These are phyloP conservation scores for Drosophila meridionalis DNA, from an alignment of 2,888 invertebrate species.

Conservation along the genomic window DNA sequence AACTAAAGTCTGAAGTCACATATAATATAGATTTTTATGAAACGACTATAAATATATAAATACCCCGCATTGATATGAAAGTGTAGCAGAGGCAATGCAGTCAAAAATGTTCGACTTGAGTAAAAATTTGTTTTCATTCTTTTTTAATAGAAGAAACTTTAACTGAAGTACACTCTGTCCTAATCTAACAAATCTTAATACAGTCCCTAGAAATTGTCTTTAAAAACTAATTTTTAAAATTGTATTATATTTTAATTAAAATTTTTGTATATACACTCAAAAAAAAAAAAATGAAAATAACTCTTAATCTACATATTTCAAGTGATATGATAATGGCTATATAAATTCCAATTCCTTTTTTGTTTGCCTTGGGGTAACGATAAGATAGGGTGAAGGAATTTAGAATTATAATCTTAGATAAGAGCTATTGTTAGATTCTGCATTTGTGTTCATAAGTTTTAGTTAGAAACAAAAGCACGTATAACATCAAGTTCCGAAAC, in stretches of 20 bases:
- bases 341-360: not conserved
- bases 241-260: not conserved
- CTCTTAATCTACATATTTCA: not conserved
- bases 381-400: slow-evolving; percentile 37
- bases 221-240: too few species aligned
- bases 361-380: slow-evolving; percentile 11
- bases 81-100: not conserved
- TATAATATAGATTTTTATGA: too few species aligned
- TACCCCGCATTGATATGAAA: not conserved
- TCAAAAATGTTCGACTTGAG: too few species aligned
- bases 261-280: not conserved
- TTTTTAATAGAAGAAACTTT: not conserved
- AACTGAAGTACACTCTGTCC: not conserved
- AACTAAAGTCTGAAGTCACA: too few species aligned
- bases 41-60: not conserved
- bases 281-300: not conserved
- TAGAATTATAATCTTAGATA: slow-evolving; percentile 17
- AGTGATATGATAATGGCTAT: slow-evolving; percentile 16
- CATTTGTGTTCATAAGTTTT: not conserved
- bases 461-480: not conserved
- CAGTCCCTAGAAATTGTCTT: too few species aligned
- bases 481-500: not conserved
- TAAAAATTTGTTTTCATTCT: not conserved
- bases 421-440: not conserved
- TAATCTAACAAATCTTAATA: too few species aligned